These are phyloP conservation scores for Anguilla obscura DNA, from an alignment of 2,797 vertebrate genomes.

Conservation along the genomic window DNA sequence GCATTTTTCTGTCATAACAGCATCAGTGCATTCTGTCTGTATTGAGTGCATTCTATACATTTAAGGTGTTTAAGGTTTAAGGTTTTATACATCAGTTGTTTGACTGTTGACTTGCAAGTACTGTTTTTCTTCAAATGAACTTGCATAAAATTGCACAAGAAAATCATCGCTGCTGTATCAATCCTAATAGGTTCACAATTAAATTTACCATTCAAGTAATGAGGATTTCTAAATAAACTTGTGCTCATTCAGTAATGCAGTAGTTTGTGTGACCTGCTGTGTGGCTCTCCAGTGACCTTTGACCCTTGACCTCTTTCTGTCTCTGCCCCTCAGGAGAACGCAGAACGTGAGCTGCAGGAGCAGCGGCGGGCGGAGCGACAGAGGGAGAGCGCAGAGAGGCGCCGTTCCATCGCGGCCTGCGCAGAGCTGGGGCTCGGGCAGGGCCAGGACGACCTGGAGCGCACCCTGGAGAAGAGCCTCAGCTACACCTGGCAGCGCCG, in stretches of 20 bases:
- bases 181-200: not conserved
- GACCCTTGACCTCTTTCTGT: not conserved
- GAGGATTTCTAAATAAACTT: not conserved
- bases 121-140: not conserved
- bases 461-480: conserved; percentile 73
- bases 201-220: not conserved
- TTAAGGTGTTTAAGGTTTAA: not conserved
- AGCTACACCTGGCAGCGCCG: conserved; percentile 68
- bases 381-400: conserved; percentile 70
- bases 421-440: conserved; percentile 61
- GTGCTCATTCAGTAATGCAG: not conserved
- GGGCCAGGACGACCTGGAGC: conserved; percentile 73
- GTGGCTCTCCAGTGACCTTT: not conserved
- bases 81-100: not conserved
- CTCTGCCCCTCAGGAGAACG: conserved; percentile 69
- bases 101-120: not conserved
- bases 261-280: not conserved
- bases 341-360: conserved; percentile 75
- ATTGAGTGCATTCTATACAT: not conserved
- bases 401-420: conserved; percentile 73
- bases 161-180: not conserved
- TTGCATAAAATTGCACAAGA: too few relatives aligned
- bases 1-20: not conserved
- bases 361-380: conserved; percentile 73
- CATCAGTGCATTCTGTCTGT: not conserved